Conservation (phyloP, 1,140 invertebrate species). For the Theocolax elegans region DNA sequence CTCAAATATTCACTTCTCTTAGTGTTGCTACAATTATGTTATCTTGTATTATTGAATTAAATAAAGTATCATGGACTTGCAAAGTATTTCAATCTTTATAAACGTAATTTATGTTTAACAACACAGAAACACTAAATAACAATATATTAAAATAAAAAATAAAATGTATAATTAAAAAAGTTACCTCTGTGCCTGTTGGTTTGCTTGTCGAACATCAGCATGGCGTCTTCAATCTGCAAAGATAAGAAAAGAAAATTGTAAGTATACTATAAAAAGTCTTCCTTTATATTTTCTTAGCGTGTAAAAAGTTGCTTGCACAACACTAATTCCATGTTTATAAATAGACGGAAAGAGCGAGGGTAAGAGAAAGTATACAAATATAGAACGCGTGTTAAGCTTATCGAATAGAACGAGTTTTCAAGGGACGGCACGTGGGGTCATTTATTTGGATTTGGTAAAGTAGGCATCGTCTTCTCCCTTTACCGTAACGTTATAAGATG, state of each 20-base stretch:
- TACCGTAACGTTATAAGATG: background rate
- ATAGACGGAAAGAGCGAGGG: conserved; percentile 56
- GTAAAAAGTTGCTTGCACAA: background rate
- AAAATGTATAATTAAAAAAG: conserved; percentile 56
- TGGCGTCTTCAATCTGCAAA: conserved; percentile 99
- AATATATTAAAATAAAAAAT: too few species aligned
- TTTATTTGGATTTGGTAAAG: conserved; percentile 47
- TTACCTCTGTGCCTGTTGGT: conserved; percentile 99
- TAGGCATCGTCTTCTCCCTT: conserved; percentile 34
- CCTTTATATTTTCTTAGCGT: background rate
- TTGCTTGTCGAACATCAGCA: conserved; percentile 99
- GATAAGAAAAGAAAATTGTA: conserved; percentile 60
- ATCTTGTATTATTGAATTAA: too few species aligned
- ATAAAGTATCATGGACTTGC: too few species aligned
- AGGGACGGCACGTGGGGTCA: conserved; percentile 5
- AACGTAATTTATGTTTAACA: too few species aligned
- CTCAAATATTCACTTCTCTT: too few species aligned
- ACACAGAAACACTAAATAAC: too few species aligned
- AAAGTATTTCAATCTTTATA: too few species aligned
- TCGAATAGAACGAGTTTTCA: background rate
- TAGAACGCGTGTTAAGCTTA: conserved; percentile 4
- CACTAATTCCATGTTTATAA: conserved; percentile 31
- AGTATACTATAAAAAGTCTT: conserved; percentile 9
- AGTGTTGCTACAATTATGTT: too few species aligned
- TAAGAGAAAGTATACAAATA: conserved; percentile 39